These are phyloP conservation scores for Planococcus citri DNA, from an alignment of 1,140 invertebrate species.

Conservation along the genomic window DNA sequence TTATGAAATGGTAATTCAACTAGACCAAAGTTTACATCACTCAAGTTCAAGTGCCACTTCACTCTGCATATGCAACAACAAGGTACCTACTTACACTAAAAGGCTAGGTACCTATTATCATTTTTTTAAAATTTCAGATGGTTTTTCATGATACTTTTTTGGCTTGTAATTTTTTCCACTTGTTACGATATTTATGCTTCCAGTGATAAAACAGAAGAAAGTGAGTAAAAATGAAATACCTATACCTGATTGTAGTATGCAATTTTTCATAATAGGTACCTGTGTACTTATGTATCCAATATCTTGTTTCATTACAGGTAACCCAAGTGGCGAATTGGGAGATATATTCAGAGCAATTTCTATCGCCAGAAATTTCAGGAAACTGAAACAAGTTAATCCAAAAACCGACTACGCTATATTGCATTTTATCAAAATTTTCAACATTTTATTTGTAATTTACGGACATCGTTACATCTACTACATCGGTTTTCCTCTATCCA, in stretches of 20 bases:
- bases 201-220: not conserved
- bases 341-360: not conserved
- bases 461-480: conserved; percentile 2
- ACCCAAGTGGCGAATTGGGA: not conserved
- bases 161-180: not conserved
- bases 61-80: too few relatives aligned
- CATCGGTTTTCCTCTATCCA: not conserved
- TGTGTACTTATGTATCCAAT: too few relatives aligned
- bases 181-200: not conserved
- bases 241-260: too few relatives aligned
- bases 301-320: too few relatives aligned
- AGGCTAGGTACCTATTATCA: too few relatives aligned
- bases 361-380: not conserved
- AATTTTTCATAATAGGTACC: too few relatives aligned
- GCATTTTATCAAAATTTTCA: conserved; percentile 1
- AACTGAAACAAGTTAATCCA: not conserved
- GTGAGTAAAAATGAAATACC: not conserved
- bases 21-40: too few relatives aligned
- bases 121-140: not conserved
- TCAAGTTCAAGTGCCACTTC: too few relatives aligned
- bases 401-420: not conserved
- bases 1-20: too few relatives aligned
- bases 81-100: too few relatives aligned
- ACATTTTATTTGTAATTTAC: not conserved
- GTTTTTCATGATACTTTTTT: not conserved